A percentile compares a stretch with the other conserved stretches of the same genome.
These are phyloP conservation scores for Musca vetustissima DNA, from an alignment of 1,140 invertebrate genomes.

Conservation along the genomic window DNA sequence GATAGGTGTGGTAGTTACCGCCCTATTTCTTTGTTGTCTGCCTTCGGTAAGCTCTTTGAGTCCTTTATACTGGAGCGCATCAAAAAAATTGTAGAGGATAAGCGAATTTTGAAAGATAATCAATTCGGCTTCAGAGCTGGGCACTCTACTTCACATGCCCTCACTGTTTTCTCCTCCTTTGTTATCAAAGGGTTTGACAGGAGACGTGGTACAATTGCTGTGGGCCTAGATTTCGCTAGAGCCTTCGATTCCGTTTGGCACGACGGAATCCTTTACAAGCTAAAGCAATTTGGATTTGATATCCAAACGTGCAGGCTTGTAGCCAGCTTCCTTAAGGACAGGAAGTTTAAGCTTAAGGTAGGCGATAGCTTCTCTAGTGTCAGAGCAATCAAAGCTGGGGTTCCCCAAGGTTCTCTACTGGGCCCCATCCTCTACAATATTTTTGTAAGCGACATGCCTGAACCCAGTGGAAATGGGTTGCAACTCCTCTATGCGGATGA, in stretches of 20 bases:
- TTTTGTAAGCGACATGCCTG: not conserved
- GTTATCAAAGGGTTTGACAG: not conserved
- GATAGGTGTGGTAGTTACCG: not conserved
- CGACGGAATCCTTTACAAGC: not conserved
- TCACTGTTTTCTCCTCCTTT: not conserved
- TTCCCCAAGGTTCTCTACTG: not conserved
- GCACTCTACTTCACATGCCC: not conserved
- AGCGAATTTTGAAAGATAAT: not conserved
- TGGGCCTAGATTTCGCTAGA: not conserved
- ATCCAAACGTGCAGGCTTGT: not conserved
- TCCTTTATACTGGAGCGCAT: not conserved
- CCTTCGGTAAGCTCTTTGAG: not conserved
- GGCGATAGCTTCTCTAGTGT: not conserved
- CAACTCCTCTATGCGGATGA: not conserved
- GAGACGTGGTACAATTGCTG: not conserved
- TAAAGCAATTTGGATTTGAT: not conserved
- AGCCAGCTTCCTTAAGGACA: not conserved
- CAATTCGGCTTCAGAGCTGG: not conserved
- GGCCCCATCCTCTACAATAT: not conserved
- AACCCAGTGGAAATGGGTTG: not conserved
- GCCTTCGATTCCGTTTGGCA: not conserved
- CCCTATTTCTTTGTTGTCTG: not conserved
- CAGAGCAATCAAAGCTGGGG: not conserved
- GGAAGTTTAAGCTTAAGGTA: not conserved
- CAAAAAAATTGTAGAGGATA: too few relatives aligned